Evolutionary conservation across 2,113 vertebrate genomes (phyloP).

Genomic region (Boulengeromyrus knoepffleri): DNA sequence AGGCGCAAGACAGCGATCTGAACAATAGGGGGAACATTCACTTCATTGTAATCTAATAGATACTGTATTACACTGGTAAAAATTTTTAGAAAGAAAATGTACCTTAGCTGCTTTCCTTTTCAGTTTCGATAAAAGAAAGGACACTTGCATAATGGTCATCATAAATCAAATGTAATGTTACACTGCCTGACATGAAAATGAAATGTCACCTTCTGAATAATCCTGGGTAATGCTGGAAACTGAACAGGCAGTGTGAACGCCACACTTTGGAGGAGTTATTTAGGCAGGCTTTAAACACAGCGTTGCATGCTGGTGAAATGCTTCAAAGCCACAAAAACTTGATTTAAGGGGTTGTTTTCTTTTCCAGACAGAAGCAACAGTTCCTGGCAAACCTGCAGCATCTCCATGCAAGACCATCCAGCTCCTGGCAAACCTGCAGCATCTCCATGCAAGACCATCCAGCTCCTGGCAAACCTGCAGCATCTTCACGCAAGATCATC

Average conservation of each 20-base stretch:
- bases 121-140: background rate
- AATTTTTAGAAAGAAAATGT: background rate
- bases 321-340: conserved; percentile 8
- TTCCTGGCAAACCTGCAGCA: background rate
- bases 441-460: background rate
- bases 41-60: background rate
- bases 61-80: background rate
- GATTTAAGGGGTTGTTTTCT: conserved; percentile 17
- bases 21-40: background rate
- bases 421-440: background rate
- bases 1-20: background rate
- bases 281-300: conserved; percentile 3
- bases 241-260: background rate
- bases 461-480: background rate
- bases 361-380: background rate
- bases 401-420: background rate
- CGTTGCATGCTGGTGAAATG: background rate
- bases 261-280: conserved; percentile 12
- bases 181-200: conserved; percentile 17
- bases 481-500: background rate
- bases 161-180: conserved; percentile 15
- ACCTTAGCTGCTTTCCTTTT: background rate
- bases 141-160: background rate
- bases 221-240: background rate
- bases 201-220: conserved; percentile 1